Evolutionary conservation across 2,888 invertebrate species (phyloP).

Genomic region (Polyommatus icarus): DNA sequence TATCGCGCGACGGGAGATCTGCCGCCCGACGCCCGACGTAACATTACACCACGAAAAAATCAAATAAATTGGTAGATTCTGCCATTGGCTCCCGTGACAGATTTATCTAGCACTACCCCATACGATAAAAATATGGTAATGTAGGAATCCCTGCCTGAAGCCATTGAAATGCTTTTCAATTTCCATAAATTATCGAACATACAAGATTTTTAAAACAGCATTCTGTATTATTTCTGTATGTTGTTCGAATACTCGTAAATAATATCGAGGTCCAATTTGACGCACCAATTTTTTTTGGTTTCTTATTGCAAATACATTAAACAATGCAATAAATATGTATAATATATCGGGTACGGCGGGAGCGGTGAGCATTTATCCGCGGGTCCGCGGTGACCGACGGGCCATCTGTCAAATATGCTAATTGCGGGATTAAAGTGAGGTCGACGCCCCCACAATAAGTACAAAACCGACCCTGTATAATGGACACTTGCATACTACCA

Average conservation of each 20-base stretch:
- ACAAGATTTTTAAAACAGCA: background rate
- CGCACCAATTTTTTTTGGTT: background rate
- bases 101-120: slow-evolving; percentile 36
- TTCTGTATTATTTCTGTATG: background rate
- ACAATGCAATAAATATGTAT: slow-evolving; percentile 17
- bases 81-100: slow-evolving; percentile 57
- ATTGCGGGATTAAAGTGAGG: slow-evolving; percentile 30
- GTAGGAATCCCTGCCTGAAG: background rate
- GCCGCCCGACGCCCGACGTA: slow-evolving; percentile 57
- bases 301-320: background rate
- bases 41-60: slow-evolving; percentile 73
- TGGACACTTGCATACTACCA: background rate
- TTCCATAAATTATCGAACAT: background rate
- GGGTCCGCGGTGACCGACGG: slow-evolving; percentile 9
- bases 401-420: slow-evolving; percentile 30
- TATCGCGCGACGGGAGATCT: slow-evolving; percentile 80
- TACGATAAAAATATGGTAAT: background rate
- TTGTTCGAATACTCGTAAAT: background rate
- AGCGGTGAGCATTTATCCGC: slow-evolving; percentile 17
- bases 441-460: slow-evolving; percentile 2
- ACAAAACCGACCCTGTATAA: slow-evolving; percentile 25
- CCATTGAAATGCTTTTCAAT: background rate
- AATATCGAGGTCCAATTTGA: background rate
- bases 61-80: slow-evolving; percentile 70
- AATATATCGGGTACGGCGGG: background rate